These are phyloP conservation scores for Brachionus paranguensis DNA, from an alignment of 1,140 invertebrate genomes.

Conservation along the genomic window DNA sequence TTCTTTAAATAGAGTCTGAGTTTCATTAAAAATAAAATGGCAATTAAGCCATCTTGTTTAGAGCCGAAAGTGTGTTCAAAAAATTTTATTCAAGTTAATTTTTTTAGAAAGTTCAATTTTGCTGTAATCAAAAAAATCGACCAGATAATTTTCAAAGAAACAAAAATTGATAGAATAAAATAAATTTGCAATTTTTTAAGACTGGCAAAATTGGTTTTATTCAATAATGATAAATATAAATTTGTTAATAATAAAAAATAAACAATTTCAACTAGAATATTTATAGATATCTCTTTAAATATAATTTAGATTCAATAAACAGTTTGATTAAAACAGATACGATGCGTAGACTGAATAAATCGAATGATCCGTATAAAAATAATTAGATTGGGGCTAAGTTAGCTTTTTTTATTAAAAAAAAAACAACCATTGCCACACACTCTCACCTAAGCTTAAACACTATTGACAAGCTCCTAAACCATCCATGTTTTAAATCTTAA, in stretches of 20 bases:
- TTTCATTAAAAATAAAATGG: too few species aligned
- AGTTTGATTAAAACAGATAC: neutral
- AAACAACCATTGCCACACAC: neutral
- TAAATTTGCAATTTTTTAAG: too few species aligned
- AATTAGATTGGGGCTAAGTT: neutral
- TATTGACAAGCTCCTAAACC: neutral
- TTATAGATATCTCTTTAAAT: neutral
- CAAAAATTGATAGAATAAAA: too few species aligned
- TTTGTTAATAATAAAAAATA: neutral
- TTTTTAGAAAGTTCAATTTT: too few species aligned
- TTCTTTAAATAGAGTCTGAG: too few species aligned
- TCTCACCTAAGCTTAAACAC: neutral
- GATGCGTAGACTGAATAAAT: neutral
- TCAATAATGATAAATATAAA: neutral
- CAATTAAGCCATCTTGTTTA: too few species aligned
- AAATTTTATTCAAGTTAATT: too few species aligned
- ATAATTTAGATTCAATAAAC: neutral
- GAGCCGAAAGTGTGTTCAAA: too few species aligned
- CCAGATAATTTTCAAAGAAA: too few species aligned
- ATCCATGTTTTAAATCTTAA: neutral
- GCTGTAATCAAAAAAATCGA: too few species aligned
- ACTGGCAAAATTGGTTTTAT: too few species aligned
- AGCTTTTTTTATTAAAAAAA: neutral
- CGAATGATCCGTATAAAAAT: neutral
- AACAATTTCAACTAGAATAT: neutral